Evolutionary conservation across 2,797 vertebrate genomes (phyloP), one percentile per base, ranked within the genome.

Genomic region (Syngnathus rostellatus): DNA sequence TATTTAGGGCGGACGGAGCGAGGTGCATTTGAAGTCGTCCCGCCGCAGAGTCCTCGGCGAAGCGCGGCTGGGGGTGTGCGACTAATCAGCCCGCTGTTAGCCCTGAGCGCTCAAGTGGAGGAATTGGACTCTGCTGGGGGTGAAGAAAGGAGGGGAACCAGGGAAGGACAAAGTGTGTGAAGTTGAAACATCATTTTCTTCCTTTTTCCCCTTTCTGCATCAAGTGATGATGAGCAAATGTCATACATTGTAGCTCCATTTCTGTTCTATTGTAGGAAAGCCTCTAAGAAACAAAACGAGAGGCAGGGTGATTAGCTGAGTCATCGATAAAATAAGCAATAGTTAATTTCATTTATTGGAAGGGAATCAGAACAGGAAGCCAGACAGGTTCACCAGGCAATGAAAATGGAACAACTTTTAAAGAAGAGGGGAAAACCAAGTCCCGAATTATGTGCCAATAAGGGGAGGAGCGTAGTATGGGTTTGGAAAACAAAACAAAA

Each of bases 21-120:
- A 87, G 90, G 83, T 89, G 88, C 93, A 95, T 96, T 98, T 98
- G 95, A 98, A 95, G 95, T 96, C 85, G 90, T 95, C 92, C 92
- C 83, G 89, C 88, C 84, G 88, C 85, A 92, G 86, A 91, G 75
- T 94, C 93, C 92, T 83, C 77, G 76, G 90, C 90, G 90, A 90
- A 91, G 92, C 92, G 76, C 94, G 83, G 93, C 92, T 92, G 93
- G 94, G 88, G 92, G 94, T 87, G 82, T 19, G 71, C 83, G 90
- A 93, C 94, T 95, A 98, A 98, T 97, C 96, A 93, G 89, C 72
- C 82, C 80, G 76, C 91, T 90, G 90, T 90, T 91, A 91, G 93
- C 93, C 92, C 92, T 93, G 93, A 94, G 94, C 92, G 89, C 89
- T 96, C 93, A 94, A 97, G 93, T 93, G 94, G 94, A 96, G 93